A percentile compares a stretch with the other conserved stretches of the same genome.
Conservation (phyloP, 2,797 vertebrate genomes). For the Syncerus caffer region DNA sequence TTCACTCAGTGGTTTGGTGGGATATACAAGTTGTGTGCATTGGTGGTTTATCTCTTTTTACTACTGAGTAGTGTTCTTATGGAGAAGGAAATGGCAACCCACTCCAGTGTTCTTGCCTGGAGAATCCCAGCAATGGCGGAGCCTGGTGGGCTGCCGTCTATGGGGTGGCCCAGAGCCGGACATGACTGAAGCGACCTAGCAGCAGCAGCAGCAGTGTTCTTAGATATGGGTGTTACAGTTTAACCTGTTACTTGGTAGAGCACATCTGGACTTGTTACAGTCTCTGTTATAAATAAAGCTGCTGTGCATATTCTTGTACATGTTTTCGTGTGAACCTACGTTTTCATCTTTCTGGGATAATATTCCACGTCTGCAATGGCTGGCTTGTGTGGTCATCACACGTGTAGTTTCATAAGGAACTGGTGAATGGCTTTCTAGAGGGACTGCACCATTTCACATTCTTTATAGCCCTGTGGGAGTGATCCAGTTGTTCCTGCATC, state of each 20-base stretch:
- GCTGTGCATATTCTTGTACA: not conserved
- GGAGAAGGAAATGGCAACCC: no score
- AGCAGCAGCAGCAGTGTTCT: not conserved
- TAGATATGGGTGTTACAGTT: not conserved
- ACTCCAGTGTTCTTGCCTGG: no score
- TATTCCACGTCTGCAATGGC: not conserved
- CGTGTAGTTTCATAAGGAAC: not conserved
- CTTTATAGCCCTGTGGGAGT: accelerated
- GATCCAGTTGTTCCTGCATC: not conserved
- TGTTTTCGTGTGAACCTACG: not conserved
- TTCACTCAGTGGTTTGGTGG: not conserved
- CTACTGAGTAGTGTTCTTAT: not conserved
- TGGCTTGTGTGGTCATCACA: not conserved
- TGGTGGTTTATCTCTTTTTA: not conserved
- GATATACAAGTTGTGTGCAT: not conserved
- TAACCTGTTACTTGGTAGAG: not conserved
- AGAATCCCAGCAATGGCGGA: no score
- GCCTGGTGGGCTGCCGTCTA: no score
- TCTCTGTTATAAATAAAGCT: not conserved
- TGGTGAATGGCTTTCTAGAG: not conserved
- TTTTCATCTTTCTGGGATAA: not conserved
- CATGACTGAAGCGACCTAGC: accelerated
- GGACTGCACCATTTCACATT: not conserved
- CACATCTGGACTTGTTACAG: no score
- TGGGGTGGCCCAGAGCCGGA: no score